These are phyloP conservation scores for Brachyalestes nurse DNA, from an alignment of 2,797 vertebrate species.

Conservation along the genomic window DNA sequence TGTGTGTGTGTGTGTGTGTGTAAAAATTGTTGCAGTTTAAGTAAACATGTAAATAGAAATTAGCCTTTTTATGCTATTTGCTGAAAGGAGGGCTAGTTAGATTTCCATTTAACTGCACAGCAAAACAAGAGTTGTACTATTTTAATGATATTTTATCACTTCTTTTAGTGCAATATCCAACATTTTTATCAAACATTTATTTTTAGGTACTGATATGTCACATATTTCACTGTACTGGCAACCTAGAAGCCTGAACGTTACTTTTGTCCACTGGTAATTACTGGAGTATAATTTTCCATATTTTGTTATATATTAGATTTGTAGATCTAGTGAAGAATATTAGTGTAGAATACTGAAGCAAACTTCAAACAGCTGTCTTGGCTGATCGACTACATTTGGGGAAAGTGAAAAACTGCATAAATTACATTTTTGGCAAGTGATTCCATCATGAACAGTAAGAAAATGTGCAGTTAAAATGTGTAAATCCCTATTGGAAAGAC, in stretches of 20 bases:
- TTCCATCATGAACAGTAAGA: neutral
- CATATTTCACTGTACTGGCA: neutral
- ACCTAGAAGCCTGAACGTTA: neutral
- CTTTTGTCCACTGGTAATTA: neutral
- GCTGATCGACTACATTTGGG: neutral
- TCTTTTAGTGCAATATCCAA: too few species aligned
- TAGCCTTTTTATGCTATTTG: too few species aligned
- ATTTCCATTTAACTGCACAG: too few species aligned
- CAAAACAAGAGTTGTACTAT: too few species aligned
- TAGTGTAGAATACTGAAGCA: neutral
- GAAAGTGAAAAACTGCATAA: neutral
- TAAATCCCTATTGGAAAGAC: neutral
- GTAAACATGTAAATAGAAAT: too few species aligned
- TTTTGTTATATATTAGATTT: neutral
- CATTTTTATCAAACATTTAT: neutral
- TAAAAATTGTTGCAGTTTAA: too few species aligned
- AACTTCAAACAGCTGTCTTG: neutral
- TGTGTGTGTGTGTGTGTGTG: too few species aligned
- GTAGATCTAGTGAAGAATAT: neutral
- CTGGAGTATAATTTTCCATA: neutral
- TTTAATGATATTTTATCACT: neutral
- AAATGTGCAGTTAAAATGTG: slow-evolving; percentile 3
- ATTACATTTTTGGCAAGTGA: neutral
- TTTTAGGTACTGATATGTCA: neutral
- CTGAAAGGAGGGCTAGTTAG: too few species aligned